phyloP scores from a whole-genome alignment of 1,140 invertebrate species.

The Drosophila trapezifrons region DNA sequence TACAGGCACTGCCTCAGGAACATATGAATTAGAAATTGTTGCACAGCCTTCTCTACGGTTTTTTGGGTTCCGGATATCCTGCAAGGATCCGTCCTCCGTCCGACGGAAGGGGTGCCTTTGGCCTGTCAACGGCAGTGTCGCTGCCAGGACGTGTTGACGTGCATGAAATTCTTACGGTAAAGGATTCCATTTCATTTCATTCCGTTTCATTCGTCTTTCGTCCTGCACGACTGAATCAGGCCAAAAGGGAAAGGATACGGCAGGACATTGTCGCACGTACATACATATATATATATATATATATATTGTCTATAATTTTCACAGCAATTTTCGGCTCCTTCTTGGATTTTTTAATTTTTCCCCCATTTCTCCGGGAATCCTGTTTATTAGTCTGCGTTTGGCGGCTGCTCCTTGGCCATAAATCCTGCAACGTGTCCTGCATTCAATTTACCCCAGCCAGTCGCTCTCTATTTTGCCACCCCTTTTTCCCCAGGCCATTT shows the following conservation, averaged over 20 bases:
- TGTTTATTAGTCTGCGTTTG: conserved; percentile 76
- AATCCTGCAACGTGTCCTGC: conserved; percentile 77
- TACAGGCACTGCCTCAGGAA: conserved; percentile 38
- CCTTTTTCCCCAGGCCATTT: neutral
- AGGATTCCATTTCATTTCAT: conserved; percentile 75
- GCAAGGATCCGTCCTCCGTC: neutral
- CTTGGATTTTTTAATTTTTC: conserved; percentile 45
- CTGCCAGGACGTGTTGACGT: conserved; percentile 76
- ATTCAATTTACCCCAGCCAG: conserved; percentile 56
- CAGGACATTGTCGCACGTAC: conserved; percentile 59
- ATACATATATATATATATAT: neutral
- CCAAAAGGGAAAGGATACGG: conserved; percentile 33
- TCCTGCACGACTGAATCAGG: conserved; percentile 65
- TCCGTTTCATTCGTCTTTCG: conserved; percentile 48
- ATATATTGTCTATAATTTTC: conserved; percentile 59
- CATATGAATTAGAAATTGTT: conserved; percentile 82
- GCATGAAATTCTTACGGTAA: conserved; percentile 80
- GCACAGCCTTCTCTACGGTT: conserved; percentile 35
- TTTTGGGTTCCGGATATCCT: conserved; percentile 27
- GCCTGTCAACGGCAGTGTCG: conserved; percentile 69
- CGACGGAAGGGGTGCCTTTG: conserved; percentile 5
- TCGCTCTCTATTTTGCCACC: conserved; percentile 25
- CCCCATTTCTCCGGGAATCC: neutral
- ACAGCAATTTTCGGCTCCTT: conserved; percentile 37
- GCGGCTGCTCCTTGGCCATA: conserved; percentile 65